phyloP scores from a whole-genome alignment of 2,797 vertebrate genomes.

The Sebastes itinus region DNA sequence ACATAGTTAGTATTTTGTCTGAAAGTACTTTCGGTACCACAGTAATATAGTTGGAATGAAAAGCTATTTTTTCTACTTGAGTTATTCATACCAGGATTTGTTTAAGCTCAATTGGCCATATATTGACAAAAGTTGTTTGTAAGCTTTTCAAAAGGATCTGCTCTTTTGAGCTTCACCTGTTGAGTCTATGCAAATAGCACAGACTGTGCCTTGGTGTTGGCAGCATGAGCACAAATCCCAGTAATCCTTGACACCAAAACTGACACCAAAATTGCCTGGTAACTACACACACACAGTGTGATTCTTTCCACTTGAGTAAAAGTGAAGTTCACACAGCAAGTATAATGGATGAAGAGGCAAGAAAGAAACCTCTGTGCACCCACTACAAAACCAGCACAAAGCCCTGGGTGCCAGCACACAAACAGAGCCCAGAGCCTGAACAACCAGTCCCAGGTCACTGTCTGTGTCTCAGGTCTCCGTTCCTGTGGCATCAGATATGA shows the following conservation, averaged over 20 bases:
- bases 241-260: constrained; percentile 39
- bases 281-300: constrained; percentile 2
- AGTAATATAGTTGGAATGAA: not conserved
- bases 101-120: constrained; percentile 10
- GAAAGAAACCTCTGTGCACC: constrained; percentile 16
- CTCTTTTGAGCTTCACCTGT: constrained; percentile 25
- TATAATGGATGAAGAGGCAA: constrained; percentile 16
- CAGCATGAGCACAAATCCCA: constrained; percentile 29
- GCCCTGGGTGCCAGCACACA: constrained; percentile 1
- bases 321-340: constrained; percentile 33
- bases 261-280: constrained; percentile 29
- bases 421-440: constrained; percentile 24
- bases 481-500: constrained; percentile 72
- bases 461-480: constrained; percentile 48
- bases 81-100: constrained; percentile 1
- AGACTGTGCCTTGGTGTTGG: constrained; percentile 6
- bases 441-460: constrained; percentile 64
- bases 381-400: constrained; percentile 13
- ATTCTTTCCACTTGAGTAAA: constrained; percentile 21
- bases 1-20: not conserved
- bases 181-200: constrained; percentile 24
- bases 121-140: not conserved
- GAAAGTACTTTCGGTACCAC: not conserved
- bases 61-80: not conserved
- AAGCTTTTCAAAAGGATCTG: constrained; percentile 13